These are phyloP conservation scores for Halocaridina rubra DNA, from an alignment of 2,888 invertebrate species.

Conservation along the genomic window DNA sequence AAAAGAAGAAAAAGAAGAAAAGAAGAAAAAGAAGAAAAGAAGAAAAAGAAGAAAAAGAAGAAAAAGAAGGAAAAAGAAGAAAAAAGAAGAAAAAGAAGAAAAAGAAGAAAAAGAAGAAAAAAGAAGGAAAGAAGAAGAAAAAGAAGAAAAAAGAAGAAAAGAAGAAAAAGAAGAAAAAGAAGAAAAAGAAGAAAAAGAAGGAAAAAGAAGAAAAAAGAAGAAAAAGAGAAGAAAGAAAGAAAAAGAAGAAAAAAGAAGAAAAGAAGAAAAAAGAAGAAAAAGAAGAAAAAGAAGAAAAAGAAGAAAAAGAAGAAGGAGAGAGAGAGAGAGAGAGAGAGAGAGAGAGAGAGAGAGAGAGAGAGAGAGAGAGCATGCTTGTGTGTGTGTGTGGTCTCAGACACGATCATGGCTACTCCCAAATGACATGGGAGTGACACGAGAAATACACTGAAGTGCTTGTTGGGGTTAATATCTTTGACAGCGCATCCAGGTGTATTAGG, in stretches of 20 bases:
- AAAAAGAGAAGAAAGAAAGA: background rate
- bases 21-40: background rate
- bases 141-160: background rate
- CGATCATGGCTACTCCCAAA: too few relatives aligned
- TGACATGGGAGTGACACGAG: too few relatives aligned
- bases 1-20: background rate
- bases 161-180: background rate
- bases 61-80: background rate
- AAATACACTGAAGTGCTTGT: too few relatives aligned
- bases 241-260: background rate
- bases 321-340: background rate
- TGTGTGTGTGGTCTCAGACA: too few relatives aligned
- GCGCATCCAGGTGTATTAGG: too few relatives aligned
- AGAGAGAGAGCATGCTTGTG: too few relatives aligned
- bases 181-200: background rate
- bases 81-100: background rate
- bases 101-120: background rate
- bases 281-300: background rate
- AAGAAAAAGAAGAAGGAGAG: background rate
- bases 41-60: background rate
- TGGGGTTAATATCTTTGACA: too few relatives aligned
- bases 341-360: too few relatives aligned
- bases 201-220: background rate
- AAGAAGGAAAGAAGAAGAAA: background rate
- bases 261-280: background rate